Conservation (phyloP, 2,888 invertebrate genomes). For the Eumacrocentrus americanus region DNA sequence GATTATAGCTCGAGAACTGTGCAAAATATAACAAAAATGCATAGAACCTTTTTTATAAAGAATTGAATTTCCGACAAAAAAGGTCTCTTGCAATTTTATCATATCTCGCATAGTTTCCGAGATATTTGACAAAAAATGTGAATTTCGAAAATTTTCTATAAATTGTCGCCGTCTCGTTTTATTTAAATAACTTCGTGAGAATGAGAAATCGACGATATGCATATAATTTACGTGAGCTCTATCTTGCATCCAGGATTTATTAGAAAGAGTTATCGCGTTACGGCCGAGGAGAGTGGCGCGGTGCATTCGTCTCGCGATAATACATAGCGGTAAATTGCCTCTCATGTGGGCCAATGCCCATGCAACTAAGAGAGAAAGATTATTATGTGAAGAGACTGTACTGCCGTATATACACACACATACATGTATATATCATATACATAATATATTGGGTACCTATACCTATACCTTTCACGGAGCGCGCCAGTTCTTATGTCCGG, state of each 20-base stretch:
- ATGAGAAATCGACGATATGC: conserved; percentile 27
- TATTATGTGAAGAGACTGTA: neutral
- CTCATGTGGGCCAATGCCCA: conserved; percentile 34
- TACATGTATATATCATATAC: conserved; percentile 7
- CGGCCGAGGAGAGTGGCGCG: conserved; percentile 29
- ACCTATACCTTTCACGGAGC: conserved; percentile 11
- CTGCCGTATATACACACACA: neutral
- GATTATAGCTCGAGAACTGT: too few species aligned
- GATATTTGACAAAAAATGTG: too few species aligned
- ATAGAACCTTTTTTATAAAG: too few species aligned
- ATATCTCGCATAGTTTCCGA: too few species aligned
- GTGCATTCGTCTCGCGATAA: conserved; percentile 42
- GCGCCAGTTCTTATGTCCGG: conserved; percentile 36
- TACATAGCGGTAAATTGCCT: conserved; percentile 44
- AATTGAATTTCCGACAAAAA: too few species aligned
- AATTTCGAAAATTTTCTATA: too few species aligned
- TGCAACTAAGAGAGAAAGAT: conserved; percentile 18
- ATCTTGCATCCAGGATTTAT: conserved; percentile 28
- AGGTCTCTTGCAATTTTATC: too few species aligned
- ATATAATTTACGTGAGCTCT: conserved; percentile 13
- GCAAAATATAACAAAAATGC: too few species aligned
- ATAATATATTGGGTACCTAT: conserved; percentile 24
- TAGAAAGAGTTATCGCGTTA: conserved; percentile 32
- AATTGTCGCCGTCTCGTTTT: too few species aligned
- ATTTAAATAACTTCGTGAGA: conserved; percentile 2